A percentile compares a stretch with the other conserved stretches of the same genome.
Evolutionary conservation across 2,113 vertebrate genomes (phyloP).

Genomic region (Phyllostomus discolor): DNA sequence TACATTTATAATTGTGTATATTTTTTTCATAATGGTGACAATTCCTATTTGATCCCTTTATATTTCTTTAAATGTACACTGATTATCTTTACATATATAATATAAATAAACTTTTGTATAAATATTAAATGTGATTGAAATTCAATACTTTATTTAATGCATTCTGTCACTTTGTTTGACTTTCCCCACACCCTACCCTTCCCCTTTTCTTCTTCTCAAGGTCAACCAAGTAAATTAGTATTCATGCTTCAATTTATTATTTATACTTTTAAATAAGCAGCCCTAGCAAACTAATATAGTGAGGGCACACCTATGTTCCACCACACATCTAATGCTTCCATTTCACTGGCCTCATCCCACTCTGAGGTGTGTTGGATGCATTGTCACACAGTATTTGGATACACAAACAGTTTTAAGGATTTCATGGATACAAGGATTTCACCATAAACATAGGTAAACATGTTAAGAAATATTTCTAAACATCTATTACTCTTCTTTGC

Average conservation of each 20-base stretch:
- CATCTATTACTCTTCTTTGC: background rate
- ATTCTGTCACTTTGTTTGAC: background rate
- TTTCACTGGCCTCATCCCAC: background rate
- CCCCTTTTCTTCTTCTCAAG: background rate
- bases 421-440: background rate
- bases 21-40: background rate
- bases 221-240: background rate
- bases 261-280: background rate
- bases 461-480: background rate
- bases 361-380: background rate
- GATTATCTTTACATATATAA: background rate
- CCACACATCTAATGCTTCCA: background rate
- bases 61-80: background rate
- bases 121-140: background rate
- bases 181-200: fast-evolving
- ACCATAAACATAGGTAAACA: background rate
- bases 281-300: background rate
- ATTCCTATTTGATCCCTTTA: background rate
- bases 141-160: background rate
- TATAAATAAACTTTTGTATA: background rate
- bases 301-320: background rate
- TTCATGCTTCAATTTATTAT: background rate
- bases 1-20: background rate
- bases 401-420: background rate
- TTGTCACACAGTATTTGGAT: background rate